Evolutionary conservation across 92 coral and sea anemone species (phyloP).

Genomic region (Isaurus tuberculatus): DNA sequence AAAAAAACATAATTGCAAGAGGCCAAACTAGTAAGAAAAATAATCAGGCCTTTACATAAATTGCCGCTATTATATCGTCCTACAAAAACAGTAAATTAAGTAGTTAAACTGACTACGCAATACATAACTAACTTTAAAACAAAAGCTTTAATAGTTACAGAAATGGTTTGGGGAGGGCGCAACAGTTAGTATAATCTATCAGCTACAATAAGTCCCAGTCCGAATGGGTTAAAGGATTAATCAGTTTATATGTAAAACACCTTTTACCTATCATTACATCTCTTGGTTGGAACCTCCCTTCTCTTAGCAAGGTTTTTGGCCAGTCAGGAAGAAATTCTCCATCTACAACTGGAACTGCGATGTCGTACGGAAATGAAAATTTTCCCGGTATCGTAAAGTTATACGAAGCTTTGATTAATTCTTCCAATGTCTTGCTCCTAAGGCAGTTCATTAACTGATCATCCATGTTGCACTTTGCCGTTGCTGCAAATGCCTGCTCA

Average conservation of each 20-base stretch:
- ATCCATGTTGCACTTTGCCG: slow-evolving; percentile 39
- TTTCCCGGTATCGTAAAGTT: slow-evolving; percentile 20
- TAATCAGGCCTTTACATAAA: too few species aligned
- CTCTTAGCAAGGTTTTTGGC: slow-evolving; percentile 47
- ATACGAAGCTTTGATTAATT: slow-evolving; percentile 51
- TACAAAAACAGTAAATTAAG: too few species aligned
- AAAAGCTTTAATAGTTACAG: too few species aligned
- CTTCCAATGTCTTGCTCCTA: slow-evolving; percentile 26
- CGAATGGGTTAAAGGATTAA: too few species aligned
- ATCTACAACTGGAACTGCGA: slow-evolving; percentile 56
- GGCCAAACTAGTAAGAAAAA: too few species aligned
- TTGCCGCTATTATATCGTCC: too few species aligned
- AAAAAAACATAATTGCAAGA: too few species aligned
- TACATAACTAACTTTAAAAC: too few species aligned
- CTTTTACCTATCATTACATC: slow-evolving; percentile 67
- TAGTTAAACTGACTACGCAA: too few species aligned
- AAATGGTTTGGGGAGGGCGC: too few species aligned
- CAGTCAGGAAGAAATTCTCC: slow-evolving; percentile 70
- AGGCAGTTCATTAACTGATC: slow-evolving; percentile 43
- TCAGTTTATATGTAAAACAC: neutral
- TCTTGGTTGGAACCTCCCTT: slow-evolving; percentile 23
- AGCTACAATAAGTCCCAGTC: too few species aligned
- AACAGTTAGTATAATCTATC: too few species aligned
- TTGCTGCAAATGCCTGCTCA: slow-evolving; percentile 38
- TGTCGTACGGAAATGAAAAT: neutral